Base-by-base conservation (phyloP, 2,797 vertebrate species). In the Esox masquinongy region DNA sequence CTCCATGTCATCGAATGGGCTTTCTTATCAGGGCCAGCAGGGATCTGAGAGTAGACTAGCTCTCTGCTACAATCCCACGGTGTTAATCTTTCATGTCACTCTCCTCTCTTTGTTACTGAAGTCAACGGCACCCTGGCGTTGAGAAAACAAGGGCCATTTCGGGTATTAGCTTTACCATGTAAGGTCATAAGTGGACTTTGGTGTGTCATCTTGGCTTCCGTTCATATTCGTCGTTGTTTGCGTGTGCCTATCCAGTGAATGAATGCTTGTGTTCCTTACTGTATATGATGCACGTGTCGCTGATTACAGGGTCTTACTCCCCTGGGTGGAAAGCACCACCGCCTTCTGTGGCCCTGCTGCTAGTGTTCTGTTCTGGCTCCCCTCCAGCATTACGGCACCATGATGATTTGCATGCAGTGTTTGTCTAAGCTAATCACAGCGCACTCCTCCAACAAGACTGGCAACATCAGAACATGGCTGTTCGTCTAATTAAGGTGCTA, bases 401-500 rank as follows among this genome's bases (percentile, higher is more conserved):
- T 24, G 22, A 93, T 87, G 89, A 94, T 96, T 92, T 94, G 94
- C 95, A 94, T 95, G 90, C 88, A 86, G 91, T 96, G 96, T 97
- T 97, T 96, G 95, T 96, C 95, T 95, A 92, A 95, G 95, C 95
- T 97, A 97, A 96, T 97, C 95, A 95, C 90, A 91, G 93, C 22
- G 81, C 82, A 86, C 90, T 86, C 91, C 92, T 90, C 90, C 92
- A 95, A 96, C 95, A 95, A 95, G 95, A 92, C 94, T 94, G 90
- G 88, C 90, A 92, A 96, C 95, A 95, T 95, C 94, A 95, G 95
- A 92, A 97, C 95, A 96, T 94, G 95, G 94, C 97, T 96, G 97
- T 96, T 96, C 96, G 92, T 95, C 97, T 98, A 99, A 99, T 97
- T 97, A 96, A 94, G 93, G 94, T 91, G 95, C 98, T 99, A 98